Conservation (phyloP, 2,113 vertebrate species). For the Oryzias woworae region DNA sequence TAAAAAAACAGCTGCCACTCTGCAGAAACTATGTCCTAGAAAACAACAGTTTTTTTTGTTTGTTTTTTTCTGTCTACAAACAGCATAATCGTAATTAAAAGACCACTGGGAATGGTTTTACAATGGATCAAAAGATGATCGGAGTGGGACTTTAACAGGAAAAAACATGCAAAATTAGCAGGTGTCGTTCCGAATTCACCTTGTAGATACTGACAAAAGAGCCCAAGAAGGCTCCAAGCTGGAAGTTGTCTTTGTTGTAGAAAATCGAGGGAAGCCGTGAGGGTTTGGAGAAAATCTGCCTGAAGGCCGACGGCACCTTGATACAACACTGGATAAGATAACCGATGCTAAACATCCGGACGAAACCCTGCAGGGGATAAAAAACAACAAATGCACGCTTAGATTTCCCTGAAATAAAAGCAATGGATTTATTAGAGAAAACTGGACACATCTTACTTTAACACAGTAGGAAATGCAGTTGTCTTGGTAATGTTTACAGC, state of each 20-base stretch:
- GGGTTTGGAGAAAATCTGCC: conserved; percentile 91
- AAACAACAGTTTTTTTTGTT: too few species aligned
- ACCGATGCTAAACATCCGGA: conserved; percentile 97
- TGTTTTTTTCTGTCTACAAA: too few species aligned
- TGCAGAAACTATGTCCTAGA: too few species aligned
- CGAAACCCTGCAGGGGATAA: conserved; percentile 82
- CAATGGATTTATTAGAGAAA: neutral
- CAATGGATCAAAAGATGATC: too few species aligned
- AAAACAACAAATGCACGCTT: neutral
- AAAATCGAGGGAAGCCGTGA: conserved; percentile 90
- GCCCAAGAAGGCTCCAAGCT: conserved; percentile 94
- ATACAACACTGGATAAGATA: conserved; percentile 98
- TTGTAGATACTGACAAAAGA: conserved; percentile 99
- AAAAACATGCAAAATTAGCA: neutral
- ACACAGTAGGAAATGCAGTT: conserved; percentile 97
- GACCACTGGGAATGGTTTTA: too few species aligned
- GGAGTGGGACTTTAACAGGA: neutral
- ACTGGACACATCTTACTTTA: conserved; percentile 84
- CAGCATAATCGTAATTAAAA: too few species aligned
- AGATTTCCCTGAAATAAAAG: neutral
- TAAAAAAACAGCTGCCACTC: too few species aligned
- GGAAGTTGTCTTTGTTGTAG: conserved; percentile 99
- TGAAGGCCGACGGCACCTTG: conserved; percentile 90
- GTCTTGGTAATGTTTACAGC: conserved; percentile 97
- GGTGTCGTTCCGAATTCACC: conserved; percentile 67